Base-by-base conservation (phyloP, 2,888 invertebrate species). In the Drosophila parthenogenetica region DNA sequence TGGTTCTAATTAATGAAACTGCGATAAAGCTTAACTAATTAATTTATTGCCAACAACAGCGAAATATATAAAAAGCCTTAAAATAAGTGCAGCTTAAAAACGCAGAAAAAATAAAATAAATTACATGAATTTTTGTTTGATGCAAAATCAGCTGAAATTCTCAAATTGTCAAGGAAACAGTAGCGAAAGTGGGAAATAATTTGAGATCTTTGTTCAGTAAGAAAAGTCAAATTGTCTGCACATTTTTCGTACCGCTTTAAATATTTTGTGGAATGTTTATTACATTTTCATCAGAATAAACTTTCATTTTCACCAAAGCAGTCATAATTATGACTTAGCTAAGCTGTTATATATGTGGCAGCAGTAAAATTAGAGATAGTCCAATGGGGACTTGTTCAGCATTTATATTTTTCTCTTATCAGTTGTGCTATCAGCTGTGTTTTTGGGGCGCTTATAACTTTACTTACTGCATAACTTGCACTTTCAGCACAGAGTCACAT, bases 21-120 rank as follows among this genome's bases (percentile, higher is more conserved):
- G 70, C 87, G 73, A 71, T 76, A 76, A 69, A 71, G 87, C 78
- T 81, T 78, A 83, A 71, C 76, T 76, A 86, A 86, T 86, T 82
- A 86, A 82, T 82, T 83, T 83, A 77, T 81, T 73, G 67, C 53
- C 55, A 54, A 17, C 46, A 75, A 45, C 60, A 68, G 50, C 46
- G 17, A 58, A 67, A 62, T 59, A 55, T 46, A 22, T 29, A 55
- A 54, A 50, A 32, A 35, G 22, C 45, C 53, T 65, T 49, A 40
- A 57, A 65, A 73, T 22, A 22, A 22, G 22, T 22, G 5, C 1
- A 22, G 22, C 22, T 22, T 22, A 22, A 22, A 22, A 22, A 22
- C 1, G 22, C 1, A 1, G 5, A 37, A 37, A 49, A 50, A 40
- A 51, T 59, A 25, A n/a, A n/a, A 46, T 17, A 29, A 14, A 4